Conservation (phyloP, 2,888 invertebrate species). For the Cheilosia soror region DNA sequence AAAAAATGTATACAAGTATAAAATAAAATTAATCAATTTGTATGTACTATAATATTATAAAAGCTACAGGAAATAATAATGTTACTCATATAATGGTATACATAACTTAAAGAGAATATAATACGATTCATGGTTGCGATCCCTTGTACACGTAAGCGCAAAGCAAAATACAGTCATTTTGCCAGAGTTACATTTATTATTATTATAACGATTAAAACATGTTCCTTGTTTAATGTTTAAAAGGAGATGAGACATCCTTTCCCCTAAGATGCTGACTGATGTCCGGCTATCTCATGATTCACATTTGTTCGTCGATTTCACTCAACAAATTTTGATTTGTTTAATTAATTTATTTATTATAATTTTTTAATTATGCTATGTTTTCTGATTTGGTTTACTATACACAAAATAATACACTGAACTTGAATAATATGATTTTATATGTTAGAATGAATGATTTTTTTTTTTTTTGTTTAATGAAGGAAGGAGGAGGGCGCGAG, state of each 20-base stretch:
- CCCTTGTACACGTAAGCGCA: slow-evolving; percentile 80
- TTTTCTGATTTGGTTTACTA: slow-evolving; percentile 72
- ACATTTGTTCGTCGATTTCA: slow-evolving; percentile 38
- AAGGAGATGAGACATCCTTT: slow-evolving; percentile 30
- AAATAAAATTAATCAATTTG: slow-evolving; percentile 53
- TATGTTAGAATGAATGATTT: slow-evolving; percentile 45
- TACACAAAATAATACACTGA: slow-evolving; percentile 75
- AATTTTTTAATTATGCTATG: slow-evolving; percentile 66
- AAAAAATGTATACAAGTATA: slow-evolving; percentile 48
- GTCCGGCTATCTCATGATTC: slow-evolving; percentile 23
- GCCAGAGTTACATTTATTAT: slow-evolving; percentile 52
- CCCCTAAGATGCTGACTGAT: slow-evolving; percentile 2
- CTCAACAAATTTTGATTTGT: slow-evolving; percentile 45
- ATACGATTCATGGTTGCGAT: slow-evolving; percentile 82
- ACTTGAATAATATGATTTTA: slow-evolving; percentile 67
- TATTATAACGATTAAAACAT: slow-evolving; percentile 47
- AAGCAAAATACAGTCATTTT: slow-evolving; percentile 54
- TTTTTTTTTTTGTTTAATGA: slow-evolving; percentile 11
- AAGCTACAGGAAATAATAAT: slow-evolving; percentile 67
- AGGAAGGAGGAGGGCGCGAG: slow-evolving; percentile 35
- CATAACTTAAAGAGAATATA: slow-evolving; percentile 75
- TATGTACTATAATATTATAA: slow-evolving; percentile 45
- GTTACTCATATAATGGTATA: slow-evolving; percentile 26
- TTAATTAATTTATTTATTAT: slow-evolving; percentile 52
- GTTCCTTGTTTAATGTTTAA: slow-evolving; percentile 12